Base-by-base conservation (phyloP, 2,797 vertebrate genomes). In the Masticophis lateralis region DNA sequence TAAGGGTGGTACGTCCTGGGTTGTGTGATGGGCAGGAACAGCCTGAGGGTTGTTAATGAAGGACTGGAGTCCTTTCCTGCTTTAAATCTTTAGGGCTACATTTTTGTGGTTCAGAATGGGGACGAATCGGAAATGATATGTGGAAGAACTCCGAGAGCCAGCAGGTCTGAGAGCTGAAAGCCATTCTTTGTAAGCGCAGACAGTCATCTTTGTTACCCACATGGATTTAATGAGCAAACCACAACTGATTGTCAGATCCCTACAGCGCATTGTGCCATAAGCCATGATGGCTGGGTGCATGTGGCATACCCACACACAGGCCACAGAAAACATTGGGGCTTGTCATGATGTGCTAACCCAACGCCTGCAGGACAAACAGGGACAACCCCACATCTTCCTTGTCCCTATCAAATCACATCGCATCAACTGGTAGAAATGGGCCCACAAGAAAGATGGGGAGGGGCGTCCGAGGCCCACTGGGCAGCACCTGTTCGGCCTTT, bases 131-230 rank as follows among this genome's bases (percentile, higher is more conserved):
- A 47, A 83, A 5, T 11, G 6, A 79, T 22, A 14, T 1, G 18
- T 43, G 8, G 16, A 53, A 53, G 51, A 53, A 43, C 69, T 20
- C n/a, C 0, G 2, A 37, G 1, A 32, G n/a, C 14, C 0, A 5
- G 66, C 14, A 37, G n/a, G 13, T 14, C 32, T 20, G 32, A 74
- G 32, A 20, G 32, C 8, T 9, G 69, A 20, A 43, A 79, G 69
- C 20, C 74, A 4, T 83, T 47, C 37, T 47, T 79, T 22, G 37
- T 37, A 22, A 22, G 18, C 37, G 37, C 74, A 9, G 74, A 79
- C 16, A 43, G 11, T 79, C 14, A 7, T 74, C 32, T 43, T 79
- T 11, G 74, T 37, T 47, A 10, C 18, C 22, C 18, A 47, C n/a
- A 25, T 25, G 37, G 20, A 74, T 25, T 43, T 12, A 25, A 47